Evolutionary conservation across 2,797 vertebrate species (phyloP).

Genomic region (Bradypodion pumilum): DNA sequence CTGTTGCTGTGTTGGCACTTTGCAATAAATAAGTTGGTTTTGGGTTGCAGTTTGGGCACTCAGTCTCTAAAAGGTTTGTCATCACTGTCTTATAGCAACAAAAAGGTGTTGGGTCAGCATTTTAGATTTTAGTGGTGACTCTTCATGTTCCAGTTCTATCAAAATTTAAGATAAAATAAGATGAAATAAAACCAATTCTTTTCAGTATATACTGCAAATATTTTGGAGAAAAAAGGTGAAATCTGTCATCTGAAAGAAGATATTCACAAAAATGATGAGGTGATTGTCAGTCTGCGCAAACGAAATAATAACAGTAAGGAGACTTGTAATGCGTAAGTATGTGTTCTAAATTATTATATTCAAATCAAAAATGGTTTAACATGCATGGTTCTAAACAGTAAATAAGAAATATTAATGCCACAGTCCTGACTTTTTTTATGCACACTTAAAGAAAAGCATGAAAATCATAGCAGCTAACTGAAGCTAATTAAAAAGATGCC

Average conservation of each 20-base stretch:
- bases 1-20: too few species aligned
- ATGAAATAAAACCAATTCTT: too few species aligned
- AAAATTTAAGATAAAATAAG: not conserved
- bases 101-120: not conserved
- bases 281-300: slow-evolving; percentile 69
- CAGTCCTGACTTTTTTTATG: not conserved
- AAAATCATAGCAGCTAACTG: too few species aligned
- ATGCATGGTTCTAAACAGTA: not conserved
- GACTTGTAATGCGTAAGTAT: slow-evolving; percentile 71
- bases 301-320: slow-evolving; percentile 67
- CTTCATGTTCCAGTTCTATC: not conserved
- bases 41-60: too few species aligned
- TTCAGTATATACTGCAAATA: slow-evolving; percentile 68
- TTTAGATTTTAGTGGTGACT: not conserved
- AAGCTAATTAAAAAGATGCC: too few species aligned
- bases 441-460: too few species aligned
- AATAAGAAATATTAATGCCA: not conserved
- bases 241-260: slow-evolving; percentile 68
- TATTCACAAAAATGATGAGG: slow-evolving; percentile 68
- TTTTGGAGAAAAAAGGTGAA: slow-evolving; percentile 60
- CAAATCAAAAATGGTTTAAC: not conserved
- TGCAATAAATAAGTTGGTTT: too few species aligned
- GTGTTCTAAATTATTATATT: slow-evolving; percentile 9
- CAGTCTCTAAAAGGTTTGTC: too few species aligned
- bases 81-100: too few species aligned